Conservation (phyloP, 30 jellyfish, hydroid and myxozoan genomes). For the Aurelia aurita complex sp. Pacific region DNA sequence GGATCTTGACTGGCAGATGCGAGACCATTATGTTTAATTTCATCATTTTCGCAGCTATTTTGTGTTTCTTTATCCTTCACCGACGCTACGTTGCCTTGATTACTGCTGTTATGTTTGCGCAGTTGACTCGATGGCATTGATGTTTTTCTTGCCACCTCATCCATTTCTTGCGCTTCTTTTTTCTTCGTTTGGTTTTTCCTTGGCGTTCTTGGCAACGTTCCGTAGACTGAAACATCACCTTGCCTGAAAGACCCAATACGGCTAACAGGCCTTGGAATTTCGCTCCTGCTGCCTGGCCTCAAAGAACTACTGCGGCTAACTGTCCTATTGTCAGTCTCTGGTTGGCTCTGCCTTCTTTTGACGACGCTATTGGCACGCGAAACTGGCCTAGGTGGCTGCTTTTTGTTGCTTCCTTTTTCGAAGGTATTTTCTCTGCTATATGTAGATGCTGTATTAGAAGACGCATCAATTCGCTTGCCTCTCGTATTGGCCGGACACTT, state of each 20-base stretch:
- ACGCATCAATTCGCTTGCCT: not conserved
- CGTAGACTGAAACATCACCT: conserved; percentile 23
- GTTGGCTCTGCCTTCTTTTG: conserved; percentile 3
- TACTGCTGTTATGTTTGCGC: too few relatives aligned
- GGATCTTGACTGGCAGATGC: too few relatives aligned
- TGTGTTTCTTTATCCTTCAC: too few relatives aligned
- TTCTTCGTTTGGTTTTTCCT: not conserved
- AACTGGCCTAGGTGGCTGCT: not conserved
- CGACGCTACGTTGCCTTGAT: too few relatives aligned
- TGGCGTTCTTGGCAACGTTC: conserved; percentile 21
- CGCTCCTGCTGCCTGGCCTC: conserved; percentile 13
- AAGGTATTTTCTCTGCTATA: not conserved
- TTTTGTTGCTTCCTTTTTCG: not conserved
- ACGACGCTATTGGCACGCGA: conserved; percentile 28
- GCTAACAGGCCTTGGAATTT: conserved; percentile 23
- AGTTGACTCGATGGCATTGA: too few relatives aligned
- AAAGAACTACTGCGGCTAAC: conserved; percentile 14
- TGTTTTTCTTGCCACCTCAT: too few relatives aligned
- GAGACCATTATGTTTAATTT: too few relatives aligned
- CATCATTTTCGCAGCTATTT: too few relatives aligned
- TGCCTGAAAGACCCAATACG: conserved; percentile 1
- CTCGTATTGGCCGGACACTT: conserved; percentile 18
- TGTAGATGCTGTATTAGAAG: not conserved
- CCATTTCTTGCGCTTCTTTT: not conserved
- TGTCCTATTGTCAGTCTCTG: not conserved